phyloP scores from a whole-genome alignment of 2,888 invertebrate species.

The Ceratothoa steindachneri region DNA sequence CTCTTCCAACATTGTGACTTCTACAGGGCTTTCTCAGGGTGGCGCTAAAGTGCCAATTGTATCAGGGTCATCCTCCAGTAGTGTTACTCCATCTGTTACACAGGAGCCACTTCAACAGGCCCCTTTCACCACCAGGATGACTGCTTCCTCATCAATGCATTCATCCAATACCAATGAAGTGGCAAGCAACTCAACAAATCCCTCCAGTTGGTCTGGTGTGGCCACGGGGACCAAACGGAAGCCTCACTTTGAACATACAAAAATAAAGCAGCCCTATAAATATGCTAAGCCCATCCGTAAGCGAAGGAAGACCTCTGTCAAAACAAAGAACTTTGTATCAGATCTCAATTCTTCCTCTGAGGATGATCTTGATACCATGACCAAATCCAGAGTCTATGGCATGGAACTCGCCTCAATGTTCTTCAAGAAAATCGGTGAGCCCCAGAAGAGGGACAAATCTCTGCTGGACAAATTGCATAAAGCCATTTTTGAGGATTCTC shows the following conservation, averaged over 20 bases:
- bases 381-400: slow-evolving; percentile 3
- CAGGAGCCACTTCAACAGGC: background rate
- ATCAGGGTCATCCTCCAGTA: background rate
- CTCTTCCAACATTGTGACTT: background rate
- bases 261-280: background rate
- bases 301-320: background rate
- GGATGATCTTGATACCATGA: slow-evolving; percentile 12
- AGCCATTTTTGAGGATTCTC: slow-evolving; percentile 16
- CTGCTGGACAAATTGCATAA: slow-evolving; percentile 22
- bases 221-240: background rate
- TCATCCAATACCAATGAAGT: background rate
- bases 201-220: background rate
- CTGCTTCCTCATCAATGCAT: background rate
- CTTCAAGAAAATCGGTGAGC: slow-evolving; percentile 3
- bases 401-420: slow-evolving; percentile 17
- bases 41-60: background rate
- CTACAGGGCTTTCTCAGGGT: background rate
- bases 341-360: slow-evolving; percentile 20
- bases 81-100: background rate
- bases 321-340: background rate
- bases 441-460: background rate
- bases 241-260: background rate
- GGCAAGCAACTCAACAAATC: background rate
- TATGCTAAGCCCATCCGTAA: background rate
- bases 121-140: background rate